phyloP scores from a whole-genome alignment of 2,888 invertebrate species.

The Morinoia aosen region DNA sequence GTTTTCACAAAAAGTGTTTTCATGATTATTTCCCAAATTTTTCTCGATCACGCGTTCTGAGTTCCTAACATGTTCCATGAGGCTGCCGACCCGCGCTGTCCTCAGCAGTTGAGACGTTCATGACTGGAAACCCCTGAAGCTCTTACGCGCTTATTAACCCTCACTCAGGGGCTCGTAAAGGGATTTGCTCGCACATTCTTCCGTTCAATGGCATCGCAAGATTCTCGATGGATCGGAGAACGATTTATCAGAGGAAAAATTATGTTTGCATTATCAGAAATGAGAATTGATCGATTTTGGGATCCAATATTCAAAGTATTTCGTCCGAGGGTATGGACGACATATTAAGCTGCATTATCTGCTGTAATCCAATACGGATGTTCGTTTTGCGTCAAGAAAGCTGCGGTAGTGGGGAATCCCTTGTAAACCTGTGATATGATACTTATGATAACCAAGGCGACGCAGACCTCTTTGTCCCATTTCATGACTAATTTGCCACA shows the following conservation, averaged over 20 bases:
- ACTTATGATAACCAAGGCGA: not conserved
- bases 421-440: not conserved
- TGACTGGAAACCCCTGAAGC: not conserved
- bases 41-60: not conserved
- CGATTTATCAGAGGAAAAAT: not conserved
- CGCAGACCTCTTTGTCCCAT: not conserved
- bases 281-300: not conserved
- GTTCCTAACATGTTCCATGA: not conserved
- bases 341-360: not conserved
- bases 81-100: not conserved
- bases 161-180: not conserved
- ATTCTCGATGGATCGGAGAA: not conserved
- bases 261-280: not conserved
- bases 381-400: not conserved
- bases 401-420: not conserved
- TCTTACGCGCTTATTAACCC: not conserved
- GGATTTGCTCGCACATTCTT: not conserved
- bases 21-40: not conserved
- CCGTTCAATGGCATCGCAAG: not conserved
- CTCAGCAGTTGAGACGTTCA: not conserved
- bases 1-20: no score
- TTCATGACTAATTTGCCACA: not conserved
- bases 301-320: not conserved
- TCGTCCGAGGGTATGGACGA: not conserved
- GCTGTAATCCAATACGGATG: not conserved